Base-by-base conservation (phyloP, 2,888 invertebrate species). In the Habroteleia sp. region DNA sequence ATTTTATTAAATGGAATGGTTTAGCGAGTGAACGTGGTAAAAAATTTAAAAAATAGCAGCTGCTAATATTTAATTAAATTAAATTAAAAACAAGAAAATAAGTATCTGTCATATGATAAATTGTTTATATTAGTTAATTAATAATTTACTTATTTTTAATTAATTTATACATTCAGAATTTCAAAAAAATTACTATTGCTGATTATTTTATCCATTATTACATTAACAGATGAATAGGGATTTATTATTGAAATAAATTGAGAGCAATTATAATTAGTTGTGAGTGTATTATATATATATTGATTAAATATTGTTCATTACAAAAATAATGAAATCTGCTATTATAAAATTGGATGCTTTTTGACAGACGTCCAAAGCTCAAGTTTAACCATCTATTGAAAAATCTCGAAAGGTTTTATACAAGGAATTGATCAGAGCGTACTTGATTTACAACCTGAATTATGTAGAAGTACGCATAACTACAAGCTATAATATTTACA, bases 1-100 rank as follows among this genome's bases (percentile, higher is more conserved):
- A 84, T 83, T 84, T 83, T 82, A 80, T 78, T 48, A 81, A 81
- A 79, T 69, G 14, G 33, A 20, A 13, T 20, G 50, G 13, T 46
- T 54, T 25, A 29, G 35, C 27, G 39, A 60, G 33, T 20, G 35
- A 25, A 20, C 39, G 5, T 13, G 4, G 27, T 20, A 41, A 37
- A 31, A 3, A 10, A 25, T 8, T 31, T 42, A 20, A 20, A 35
- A 16, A 3, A 17, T 20, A 39, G 16, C 1, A n/a, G 23, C 48
- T 23, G 39, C 20, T 29, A 62, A 6, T 6, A 25, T 25, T 6
- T 25, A 25, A 25, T 25, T n/a, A 25, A 20, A 25, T 25, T 39
- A 5, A n/a, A n/a, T n/a, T 46, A 37, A 35, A 13, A 29, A 46
- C 8, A 16, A 11, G 31, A 33, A 33, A 10, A 33, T 20, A 20